Percentiles rank a stretch among this genome's conserved stretches.
Evolutionary conservation across 2,888 invertebrate species (phyloP).

Genomic region (Marronus borbonicus): DNA sequence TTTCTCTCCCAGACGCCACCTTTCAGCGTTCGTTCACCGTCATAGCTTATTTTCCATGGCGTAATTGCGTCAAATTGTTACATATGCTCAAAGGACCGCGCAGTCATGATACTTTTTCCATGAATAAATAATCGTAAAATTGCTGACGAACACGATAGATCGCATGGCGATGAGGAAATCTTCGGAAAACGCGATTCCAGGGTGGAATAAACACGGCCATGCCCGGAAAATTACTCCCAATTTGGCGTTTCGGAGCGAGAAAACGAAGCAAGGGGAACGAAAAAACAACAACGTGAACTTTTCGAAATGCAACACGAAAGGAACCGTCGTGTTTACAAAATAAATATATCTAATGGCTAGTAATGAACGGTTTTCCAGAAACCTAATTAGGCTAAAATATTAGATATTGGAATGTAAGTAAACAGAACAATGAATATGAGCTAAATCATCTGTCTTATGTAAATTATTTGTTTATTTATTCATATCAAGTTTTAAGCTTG

Average conservation of each 20-base stretch:
- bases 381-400: not conserved
- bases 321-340: not conserved
- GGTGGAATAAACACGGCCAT: not conserved
- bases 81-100: slow-evolving; percentile 30
- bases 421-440: too few relatives aligned
- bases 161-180: slow-evolving; percentile 11
- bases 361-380: not conserved
- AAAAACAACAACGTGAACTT: not conserved
- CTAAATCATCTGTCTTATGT: too few relatives aligned
- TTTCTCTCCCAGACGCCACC: too few relatives aligned
- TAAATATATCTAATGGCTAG: not conserved
- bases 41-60: too few relatives aligned
- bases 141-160: slow-evolving; percentile 23
- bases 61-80: slow-evolving; percentile 25
- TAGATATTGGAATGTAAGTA: not conserved
- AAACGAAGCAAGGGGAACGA: not conserved
- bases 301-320: not conserved
- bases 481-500: too few relatives aligned
- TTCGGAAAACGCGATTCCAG: slow-evolving; percentile 20
- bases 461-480: too few relatives aligned
- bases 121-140: slow-evolving; percentile 34
- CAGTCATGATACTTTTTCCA: slow-evolving; percentile 21
- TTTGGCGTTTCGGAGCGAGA: not conserved
- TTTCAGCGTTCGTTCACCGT: too few relatives aligned
- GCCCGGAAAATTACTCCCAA: slow-evolving; percentile 13